Conservation (phyloP, 53 echinoderm and acorn worm species). For the Holothuria leucospilota region DNA sequence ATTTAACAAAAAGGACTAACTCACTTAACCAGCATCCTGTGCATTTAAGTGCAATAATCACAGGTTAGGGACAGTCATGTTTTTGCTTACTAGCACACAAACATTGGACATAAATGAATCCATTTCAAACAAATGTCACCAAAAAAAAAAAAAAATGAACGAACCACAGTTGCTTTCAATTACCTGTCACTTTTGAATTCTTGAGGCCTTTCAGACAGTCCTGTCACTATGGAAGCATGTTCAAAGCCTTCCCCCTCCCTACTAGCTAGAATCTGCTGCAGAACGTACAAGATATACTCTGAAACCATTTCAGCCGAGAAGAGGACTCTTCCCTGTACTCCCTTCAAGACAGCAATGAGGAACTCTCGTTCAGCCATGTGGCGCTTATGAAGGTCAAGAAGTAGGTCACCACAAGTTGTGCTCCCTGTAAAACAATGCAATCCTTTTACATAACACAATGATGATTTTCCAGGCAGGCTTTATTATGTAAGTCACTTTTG, state of each 20-base stretch:
- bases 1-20: no score
- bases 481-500: background rate
- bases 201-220: slow-evolving; percentile 92
- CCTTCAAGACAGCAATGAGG: slow-evolving; percentile 82
- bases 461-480: no score
- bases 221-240: slow-evolving; percentile 85
- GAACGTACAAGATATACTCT: slow-evolving; percentile 80
- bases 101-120: no score
- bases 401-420: slow-evolving; percentile 81
- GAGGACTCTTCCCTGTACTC: slow-evolving; percentile 75
- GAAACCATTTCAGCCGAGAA: slow-evolving; percentile 97
- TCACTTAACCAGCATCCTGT: no score
- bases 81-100: no score
- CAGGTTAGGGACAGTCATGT: no score
- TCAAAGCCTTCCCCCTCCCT: slow-evolving; percentile 82
- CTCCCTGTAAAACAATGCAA: slow-evolving; percentile 56
- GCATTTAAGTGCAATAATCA: no score
- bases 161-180: no score
- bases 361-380: slow-evolving; percentile 84
- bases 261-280: slow-evolving; percentile 76
- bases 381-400: slow-evolving; percentile 89
- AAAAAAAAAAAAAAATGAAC: no score
- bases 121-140: no score
- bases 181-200: slow-evolving; percentile 70
- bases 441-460: background rate